Evolutionary conservation across 2,113 vertebrate species (phyloP).

Genomic region (Burhinus bistriatus): DNA sequence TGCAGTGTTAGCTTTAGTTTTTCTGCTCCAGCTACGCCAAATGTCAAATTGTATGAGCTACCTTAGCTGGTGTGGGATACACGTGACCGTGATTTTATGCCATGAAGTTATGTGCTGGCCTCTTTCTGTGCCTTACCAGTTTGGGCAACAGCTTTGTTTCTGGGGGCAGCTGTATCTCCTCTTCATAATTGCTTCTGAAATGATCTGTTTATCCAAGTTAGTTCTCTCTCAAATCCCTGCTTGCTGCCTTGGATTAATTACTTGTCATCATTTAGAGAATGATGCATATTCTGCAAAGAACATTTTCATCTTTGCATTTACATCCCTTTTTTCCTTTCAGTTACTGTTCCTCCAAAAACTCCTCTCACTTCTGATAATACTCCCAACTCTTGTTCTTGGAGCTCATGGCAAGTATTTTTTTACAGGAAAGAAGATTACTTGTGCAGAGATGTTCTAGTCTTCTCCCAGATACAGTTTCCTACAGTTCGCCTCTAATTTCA

Average conservation of each 20-base stretch:
- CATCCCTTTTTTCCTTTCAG: neutral
- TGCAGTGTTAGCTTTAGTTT: neutral
- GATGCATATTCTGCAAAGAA: neutral
- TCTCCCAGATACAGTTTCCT: neutral
- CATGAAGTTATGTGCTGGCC: neutral
- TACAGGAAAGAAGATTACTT: neutral
- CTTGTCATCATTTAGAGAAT: neutral
- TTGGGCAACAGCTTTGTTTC: neutral
- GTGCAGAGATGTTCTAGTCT: neutral
- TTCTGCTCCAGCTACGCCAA: neutral
- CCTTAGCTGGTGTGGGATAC: neutral
- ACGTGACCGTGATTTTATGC: accelerated
- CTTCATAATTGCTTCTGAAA: neutral
- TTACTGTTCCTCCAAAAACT: neutral
- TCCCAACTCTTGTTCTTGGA: neutral
- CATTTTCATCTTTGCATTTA: neutral
- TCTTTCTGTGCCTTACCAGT: neutral
- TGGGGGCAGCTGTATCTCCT: neutral
- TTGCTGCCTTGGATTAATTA: neutral
- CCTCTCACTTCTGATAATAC: neutral
- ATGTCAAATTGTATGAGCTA: neutral
- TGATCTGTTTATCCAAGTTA: neutral
- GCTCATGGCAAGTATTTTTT: neutral
- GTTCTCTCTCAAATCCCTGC: neutral
- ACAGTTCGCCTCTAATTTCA: neutral